These are phyloP conservation scores for Dynastes tityus DNA, from an alignment of 2,888 invertebrate species.

Conservation along the genomic window DNA sequence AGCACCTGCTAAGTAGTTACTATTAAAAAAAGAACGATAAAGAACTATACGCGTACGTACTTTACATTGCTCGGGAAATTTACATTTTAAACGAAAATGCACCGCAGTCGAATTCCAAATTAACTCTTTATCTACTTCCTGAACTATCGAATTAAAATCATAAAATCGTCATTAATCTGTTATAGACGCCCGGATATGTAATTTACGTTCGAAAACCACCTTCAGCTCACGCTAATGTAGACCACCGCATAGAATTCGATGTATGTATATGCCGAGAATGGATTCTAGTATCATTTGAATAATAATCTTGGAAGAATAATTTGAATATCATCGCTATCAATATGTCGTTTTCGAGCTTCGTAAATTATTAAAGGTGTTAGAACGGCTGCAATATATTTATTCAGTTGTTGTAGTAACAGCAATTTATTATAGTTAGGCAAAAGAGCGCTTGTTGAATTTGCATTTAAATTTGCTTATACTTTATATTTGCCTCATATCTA, in stretches of 20 bases:
- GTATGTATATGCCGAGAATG: neutral
- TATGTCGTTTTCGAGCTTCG: slow-evolving; percentile 15
- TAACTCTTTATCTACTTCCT: slow-evolving; percentile 45
- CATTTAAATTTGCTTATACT: too few relatives aligned
- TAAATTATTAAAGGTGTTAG: slow-evolving; percentile 19
- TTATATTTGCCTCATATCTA: too few relatives aligned
- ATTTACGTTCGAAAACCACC: slow-evolving; percentile 33
- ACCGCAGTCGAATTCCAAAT: slow-evolving; percentile 32
- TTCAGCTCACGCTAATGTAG: slow-evolving; percentile 12
- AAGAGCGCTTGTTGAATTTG: neutral
- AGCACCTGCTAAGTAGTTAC: slow-evolving; percentile 34
- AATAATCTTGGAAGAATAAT: slow-evolving; percentile 16
- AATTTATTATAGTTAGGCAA: slow-evolving; percentile 1
- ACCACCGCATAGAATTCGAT: slow-evolving; percentile 24
- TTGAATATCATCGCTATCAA: slow-evolving; percentile 15
- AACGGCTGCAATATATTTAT: neutral
- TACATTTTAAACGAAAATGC: slow-evolving; percentile 46
- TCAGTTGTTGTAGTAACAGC: neutral
- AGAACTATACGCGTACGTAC: neutral
- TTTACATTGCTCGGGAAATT: slow-evolving; percentile 20
- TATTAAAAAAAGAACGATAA: slow-evolving; percentile 1
- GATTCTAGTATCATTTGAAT: slow-evolving; percentile 8
- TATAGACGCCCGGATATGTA: slow-evolving; percentile 37
- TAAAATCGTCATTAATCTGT: slow-evolving; percentile 40
- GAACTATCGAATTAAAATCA: slow-evolving; percentile 41